phyloP scores from a whole-genome alignment of 2,888 invertebrate genomes.

The Chrysopilus asiliformis region DNA sequence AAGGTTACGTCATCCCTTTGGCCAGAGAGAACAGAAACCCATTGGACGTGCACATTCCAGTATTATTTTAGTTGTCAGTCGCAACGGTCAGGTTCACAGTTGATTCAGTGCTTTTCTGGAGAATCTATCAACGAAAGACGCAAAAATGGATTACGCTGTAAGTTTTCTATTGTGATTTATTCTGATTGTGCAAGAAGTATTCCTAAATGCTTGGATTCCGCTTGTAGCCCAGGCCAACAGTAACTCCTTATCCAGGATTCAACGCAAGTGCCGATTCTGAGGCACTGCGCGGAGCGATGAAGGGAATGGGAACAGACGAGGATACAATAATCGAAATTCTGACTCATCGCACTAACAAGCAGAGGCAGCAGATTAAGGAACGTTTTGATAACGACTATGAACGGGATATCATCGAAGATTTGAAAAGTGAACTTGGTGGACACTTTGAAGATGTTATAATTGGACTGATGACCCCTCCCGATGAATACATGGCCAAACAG shows the following conservation, averaged over 20 bases:
- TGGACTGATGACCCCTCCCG: slow-evolving; percentile 52
- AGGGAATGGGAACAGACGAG: slow-evolving; percentile 81
- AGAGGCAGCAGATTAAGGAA: slow-evolving; percentile 59
- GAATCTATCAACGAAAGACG: no score
- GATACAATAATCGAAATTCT: slow-evolving; percentile 75
- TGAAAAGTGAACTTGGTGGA: slow-evolving; percentile 59
- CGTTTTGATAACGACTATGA: slow-evolving; percentile 46
- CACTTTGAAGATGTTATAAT: slow-evolving; percentile 60
- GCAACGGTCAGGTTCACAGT: no score
- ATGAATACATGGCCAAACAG: slow-evolving; percentile 57
- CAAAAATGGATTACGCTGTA: slow-evolving; percentile 9
- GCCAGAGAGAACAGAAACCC: no score
- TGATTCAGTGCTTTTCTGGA: no score
- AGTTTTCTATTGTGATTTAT: no score
- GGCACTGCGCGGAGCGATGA: slow-evolving; percentile 77
- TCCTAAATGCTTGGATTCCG: no score
- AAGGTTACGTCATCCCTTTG: no score
- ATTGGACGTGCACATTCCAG: no score
- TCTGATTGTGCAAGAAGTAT: no score
- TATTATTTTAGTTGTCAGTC: no score
- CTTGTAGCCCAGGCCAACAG: no score
- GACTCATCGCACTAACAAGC: slow-evolving; percentile 66
- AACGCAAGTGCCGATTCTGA: slow-evolving; percentile 70
- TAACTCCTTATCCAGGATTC: no score
- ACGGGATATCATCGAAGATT: slow-evolving; percentile 47